phyloP scores from a whole-genome alignment of 2,113 vertebrate genomes.

The Petromus typicus region DNA sequence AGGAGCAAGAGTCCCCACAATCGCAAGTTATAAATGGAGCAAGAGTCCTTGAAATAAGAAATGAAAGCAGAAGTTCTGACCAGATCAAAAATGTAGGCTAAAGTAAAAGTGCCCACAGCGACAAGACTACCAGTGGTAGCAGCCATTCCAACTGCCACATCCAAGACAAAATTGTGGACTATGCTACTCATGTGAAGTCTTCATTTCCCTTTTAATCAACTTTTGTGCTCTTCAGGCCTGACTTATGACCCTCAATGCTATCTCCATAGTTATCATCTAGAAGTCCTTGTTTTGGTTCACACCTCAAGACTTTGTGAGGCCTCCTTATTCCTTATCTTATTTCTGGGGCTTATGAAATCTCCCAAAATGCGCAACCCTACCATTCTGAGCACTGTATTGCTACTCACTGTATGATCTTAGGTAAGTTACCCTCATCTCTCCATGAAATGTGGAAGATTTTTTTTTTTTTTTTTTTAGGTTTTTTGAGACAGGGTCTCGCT shows the following conservation, averaged over 20 bases:
- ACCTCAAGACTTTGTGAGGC: slow-evolving; percentile 13
- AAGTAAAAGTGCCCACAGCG: neutral
- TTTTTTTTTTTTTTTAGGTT: slow-evolving; percentile 30
- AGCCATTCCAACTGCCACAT: neutral
- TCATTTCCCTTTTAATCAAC: slow-evolving; percentile 16
- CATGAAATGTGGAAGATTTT: neutral
- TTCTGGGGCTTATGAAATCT: slow-evolving; percentile 42
- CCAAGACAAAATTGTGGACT: neutral
- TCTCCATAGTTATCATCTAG: neutral
- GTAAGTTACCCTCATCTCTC: slow-evolving; percentile 57
- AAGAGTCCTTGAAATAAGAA: slow-evolving; percentile 21
- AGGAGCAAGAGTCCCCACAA: neutral
- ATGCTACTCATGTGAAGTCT: neutral
- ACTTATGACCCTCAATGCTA: neutral
- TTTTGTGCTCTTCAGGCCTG: neutral
- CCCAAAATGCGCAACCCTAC: neutral
- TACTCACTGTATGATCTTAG: neutral
- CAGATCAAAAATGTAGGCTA: slow-evolving; percentile 2
- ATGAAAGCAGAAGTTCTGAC: slow-evolving; percentile 29
- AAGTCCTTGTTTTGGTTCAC: slow-evolving; percentile 28
- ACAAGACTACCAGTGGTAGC: neutral
- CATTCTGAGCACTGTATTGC: slow-evolving; percentile 22
- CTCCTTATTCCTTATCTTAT: neutral
- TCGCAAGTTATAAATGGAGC: neutral
- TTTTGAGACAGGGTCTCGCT: no score